Evolutionary conservation across 2,888 invertebrate species (phyloP), one percentile per base, ranked within the genome.

Genomic region (Phortica magna): DNA sequence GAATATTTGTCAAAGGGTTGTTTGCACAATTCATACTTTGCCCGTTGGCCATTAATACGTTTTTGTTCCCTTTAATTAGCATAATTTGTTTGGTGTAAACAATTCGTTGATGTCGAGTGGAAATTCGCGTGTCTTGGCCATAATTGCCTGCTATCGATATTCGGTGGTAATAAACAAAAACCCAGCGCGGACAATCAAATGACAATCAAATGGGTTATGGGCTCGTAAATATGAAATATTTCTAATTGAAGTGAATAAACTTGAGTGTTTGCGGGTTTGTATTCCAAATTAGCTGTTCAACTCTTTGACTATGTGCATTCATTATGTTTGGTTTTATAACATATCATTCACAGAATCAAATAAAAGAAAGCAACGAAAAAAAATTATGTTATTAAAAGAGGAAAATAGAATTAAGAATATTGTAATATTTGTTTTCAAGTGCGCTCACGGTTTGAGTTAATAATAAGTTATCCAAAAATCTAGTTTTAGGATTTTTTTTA

Each of bases 51-150:
- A 83, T 83, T 80, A 85, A 87, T 85, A 87, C 1, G 2, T 31
- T 31, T 31, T 0, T 31, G 0, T 31, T 83, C 79, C 82, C 78
- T 83, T 81, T 81, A 81, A 86, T 86, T 80, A 86, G 79, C 81
- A 80, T 86, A 84, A 86, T 84, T 88, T 83, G 82, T 83, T 88
- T 82, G 83, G 83, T 83, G 81, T 82, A 85, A 85, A 85, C 81
- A 85, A 78, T 75, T 72, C 74, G 73, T 59, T 64, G 78, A 78
- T 77, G 14, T 78, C 80, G 81, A 86, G 81, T 84, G 77, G 81
- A 86, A 82, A 78, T 81, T 87, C 73, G 88, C 86, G 86, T 86
- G 88, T 71, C 55, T 71, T 73, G 74, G 73, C 76, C 68, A 74
- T 83, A 81, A 75, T 78, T 76, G 82, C 80, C 83, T 73, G 75